Percentiles rank a stretch among this genome's conserved stretches.
Evolutionary conservation across 2,888 invertebrate species (phyloP).

Genomic region (Nemotelus nigrinus): DNA sequence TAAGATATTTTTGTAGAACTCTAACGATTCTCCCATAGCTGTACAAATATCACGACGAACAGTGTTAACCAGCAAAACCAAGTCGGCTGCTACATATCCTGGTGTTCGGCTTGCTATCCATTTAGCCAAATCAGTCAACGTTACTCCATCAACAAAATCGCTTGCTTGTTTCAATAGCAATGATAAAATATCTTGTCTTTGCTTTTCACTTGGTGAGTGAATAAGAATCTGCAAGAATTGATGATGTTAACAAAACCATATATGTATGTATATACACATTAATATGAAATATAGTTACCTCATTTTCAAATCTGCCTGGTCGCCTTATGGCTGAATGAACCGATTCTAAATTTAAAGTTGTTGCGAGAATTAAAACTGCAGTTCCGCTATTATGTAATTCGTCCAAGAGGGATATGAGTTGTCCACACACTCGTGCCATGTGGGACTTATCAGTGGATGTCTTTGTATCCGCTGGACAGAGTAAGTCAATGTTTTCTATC

Average conservation of each 20-base stretch:
- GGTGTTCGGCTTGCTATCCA: constrained; percentile 66
- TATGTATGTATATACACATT: background rate
- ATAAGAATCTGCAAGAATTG: constrained; percentile 63
- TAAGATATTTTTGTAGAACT: constrained; percentile 12
- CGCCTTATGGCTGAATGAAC: constrained; percentile 66
- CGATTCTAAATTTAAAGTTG: constrained; percentile 66
- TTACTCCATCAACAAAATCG: constrained; percentile 23
- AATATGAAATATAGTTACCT: constrained; percentile 60
- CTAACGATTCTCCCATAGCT: background rate
- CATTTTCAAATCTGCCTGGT: constrained; percentile 68
- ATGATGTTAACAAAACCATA: background rate
- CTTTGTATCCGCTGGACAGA: constrained; percentile 61
- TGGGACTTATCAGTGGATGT: constrained; percentile 58
- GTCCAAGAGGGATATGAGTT: constrained; percentile 67
- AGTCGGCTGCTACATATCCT: constrained; percentile 70
- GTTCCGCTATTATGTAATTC: constrained; percentile 56
- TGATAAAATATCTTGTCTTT: constrained; percentile 44
- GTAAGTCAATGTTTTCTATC: constrained; percentile 64
- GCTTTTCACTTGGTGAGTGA: constrained; percentile 63
- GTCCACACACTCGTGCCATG: constrained; percentile 63
- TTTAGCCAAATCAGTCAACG: constrained; percentile 48
- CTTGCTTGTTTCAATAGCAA: constrained; percentile 46
- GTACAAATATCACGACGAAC: constrained; percentile 55
- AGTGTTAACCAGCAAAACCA: constrained; percentile 65
- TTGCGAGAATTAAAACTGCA: constrained; percentile 67